Percentiles rank a stretch among this genome's conserved stretches.
Evolutionary conservation across 2,113 vertebrate genomes (phyloP).

Genomic region (Zosterops lateralis): DNA sequence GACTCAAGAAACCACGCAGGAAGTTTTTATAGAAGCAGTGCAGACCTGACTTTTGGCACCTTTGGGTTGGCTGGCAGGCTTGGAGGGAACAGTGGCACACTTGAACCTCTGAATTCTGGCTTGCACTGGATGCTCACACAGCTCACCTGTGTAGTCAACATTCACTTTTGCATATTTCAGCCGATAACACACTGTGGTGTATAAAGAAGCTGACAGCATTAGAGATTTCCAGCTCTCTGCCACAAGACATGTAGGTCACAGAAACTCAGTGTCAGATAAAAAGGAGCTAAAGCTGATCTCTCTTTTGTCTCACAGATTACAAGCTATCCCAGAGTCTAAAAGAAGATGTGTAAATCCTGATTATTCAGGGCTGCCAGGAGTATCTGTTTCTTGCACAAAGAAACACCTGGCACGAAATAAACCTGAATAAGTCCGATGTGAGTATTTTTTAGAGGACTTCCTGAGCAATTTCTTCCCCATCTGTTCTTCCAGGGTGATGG

Average conservation of each 20-base stretch:
- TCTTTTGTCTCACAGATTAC: constrained; percentile 7
- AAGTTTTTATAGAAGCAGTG: neutral
- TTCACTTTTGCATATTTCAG: neutral
- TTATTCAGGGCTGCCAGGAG: neutral
- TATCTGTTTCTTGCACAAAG: neutral
- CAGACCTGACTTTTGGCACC: neutral
- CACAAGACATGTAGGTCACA: neutral
- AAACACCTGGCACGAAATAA: neutral
- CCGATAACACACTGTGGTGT: neutral
- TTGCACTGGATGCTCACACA: fast-evolving
- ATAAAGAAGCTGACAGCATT: neutral
- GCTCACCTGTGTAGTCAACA: neutral
- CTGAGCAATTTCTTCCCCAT: neutral
- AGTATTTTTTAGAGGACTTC: neutral
- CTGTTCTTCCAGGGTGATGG: neutral
- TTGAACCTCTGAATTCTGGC: neutral
- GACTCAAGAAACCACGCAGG: neutral
- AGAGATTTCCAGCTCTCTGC: neutral
- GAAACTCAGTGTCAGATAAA: neutral
- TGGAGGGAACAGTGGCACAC: neutral
- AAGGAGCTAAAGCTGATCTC: neutral
- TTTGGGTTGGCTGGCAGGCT: neutral
- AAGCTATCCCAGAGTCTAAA: neutral
- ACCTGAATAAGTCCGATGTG: neutral
- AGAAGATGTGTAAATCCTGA: neutral